A percentile compares a stretch with the other conserved stretches of the same genome.
phyloP scores from a whole-genome alignment of 2,797 vertebrate species.

The Periparus ater region DNA sequence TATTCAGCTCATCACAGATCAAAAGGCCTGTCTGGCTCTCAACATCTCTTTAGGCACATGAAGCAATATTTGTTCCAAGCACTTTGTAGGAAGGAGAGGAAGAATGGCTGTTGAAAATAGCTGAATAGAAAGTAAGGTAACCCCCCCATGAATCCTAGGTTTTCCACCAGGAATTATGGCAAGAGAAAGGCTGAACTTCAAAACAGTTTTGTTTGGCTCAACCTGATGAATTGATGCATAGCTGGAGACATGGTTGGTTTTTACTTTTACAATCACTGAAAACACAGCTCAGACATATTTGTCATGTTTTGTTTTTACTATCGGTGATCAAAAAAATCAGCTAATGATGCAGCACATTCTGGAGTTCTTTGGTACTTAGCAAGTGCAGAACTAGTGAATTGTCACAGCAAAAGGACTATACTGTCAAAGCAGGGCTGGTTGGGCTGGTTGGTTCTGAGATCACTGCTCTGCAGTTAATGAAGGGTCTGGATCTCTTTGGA shows the following conservation, averaged over 20 bases:
- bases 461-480: constrained; percentile 11
- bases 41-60: background rate
- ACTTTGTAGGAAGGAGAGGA: background rate
- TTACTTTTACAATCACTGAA: background rate
- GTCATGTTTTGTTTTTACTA: background rate
- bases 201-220: background rate
- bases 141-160: background rate
- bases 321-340: background rate
- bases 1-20: background rate
- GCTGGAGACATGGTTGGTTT: rapidly evolving
- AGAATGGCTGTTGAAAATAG: background rate
- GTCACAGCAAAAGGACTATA: background rate
- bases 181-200: background rate
- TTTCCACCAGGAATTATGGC: background rate
- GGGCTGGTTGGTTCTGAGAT: background rate
- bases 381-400: background rate
- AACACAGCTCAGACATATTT: background rate
- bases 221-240: background rate
- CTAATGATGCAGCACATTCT: background rate
- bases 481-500: background rate
- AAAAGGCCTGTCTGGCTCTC: background rate
- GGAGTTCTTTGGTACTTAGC: background rate
- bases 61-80: background rate
- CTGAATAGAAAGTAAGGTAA: background rate
- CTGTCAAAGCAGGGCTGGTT: background rate